Conservation (phyloP, 2,113 vertebrate species). For the Muscicapa adusta region DNA sequence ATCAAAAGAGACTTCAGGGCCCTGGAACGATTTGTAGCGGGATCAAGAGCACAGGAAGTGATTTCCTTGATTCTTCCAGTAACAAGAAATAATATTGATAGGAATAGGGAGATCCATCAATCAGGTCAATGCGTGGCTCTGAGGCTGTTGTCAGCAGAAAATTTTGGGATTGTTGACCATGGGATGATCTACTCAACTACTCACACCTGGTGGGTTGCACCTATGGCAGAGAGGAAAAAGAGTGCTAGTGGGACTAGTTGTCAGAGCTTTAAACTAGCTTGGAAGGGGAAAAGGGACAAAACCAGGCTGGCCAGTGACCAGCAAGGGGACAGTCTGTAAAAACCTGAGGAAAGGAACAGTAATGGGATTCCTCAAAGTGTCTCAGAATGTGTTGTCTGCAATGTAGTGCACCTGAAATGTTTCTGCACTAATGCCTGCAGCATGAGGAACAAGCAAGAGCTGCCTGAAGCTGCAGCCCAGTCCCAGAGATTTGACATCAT, state of each 20-base stretch:
- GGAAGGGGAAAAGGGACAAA: neutral
- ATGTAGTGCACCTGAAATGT: neutral
- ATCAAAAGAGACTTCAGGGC: neutral
- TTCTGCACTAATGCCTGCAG: neutral
- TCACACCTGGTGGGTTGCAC: neutral
- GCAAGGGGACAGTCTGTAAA: neutral
- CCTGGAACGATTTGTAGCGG: neutral
- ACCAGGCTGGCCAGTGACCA: neutral
- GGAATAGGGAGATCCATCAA: neutral
- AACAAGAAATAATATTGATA: neutral
- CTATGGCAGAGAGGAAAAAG: neutral
- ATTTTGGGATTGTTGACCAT: neutral
- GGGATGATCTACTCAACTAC: too few species aligned
- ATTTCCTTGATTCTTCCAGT: neutral
- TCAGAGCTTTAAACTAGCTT: neutral
- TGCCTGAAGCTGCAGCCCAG: accelerated
- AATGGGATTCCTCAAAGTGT: neutral
- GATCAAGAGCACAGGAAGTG: neutral
- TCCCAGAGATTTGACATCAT: neutral
- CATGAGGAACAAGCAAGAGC: neutral
- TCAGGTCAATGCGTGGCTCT: neutral
- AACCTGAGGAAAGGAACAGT: neutral
- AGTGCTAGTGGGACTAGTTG: neutral
- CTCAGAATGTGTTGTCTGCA: neutral
- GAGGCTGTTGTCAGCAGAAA: neutral